Base-by-base conservation (phyloP, 1,140 invertebrate species). In the Littorina saxatilis region DNA sequence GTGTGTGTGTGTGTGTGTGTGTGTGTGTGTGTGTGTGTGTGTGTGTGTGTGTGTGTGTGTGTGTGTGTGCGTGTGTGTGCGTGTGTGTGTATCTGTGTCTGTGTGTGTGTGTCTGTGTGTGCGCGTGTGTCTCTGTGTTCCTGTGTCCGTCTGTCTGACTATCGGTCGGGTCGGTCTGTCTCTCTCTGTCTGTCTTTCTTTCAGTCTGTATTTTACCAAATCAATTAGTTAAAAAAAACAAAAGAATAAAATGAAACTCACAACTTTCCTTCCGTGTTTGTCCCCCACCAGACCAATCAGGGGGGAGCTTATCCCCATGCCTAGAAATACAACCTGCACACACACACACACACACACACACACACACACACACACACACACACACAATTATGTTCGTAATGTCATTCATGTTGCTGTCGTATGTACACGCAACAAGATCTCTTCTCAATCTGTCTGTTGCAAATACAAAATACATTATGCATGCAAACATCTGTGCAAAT, bases 241-340 rank as follows among this genome's bases (percentile, higher is more conserved):
- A 52, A 15, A 76, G 27, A 17, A 29, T 9, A 72, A 72, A 35
- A 66, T 13, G 39, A 1, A 37, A 87, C 89, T 87, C 93, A 97
- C 96, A 88, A 95, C 95, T 93, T 97, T 96, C 83, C 98, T 94
- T 39, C 98, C 98, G 94, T 97, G 98, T 91, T 95, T 95, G 91
- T 99, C 98, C 92, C 97, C 98, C 58, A 98, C 93, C 91, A 96
- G 96, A 27, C 96, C 97, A 97, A 97, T 99, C 92, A 98, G 96
- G 80, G 96, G 96, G 17, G 97, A 97, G 90, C 97, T 98, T 29
- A 98, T 91, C 96, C 99, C 98, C 98, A 99, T 99, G 75, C 98
- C 98, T 89, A 97, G 92, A 93, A 98, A 98, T 4, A 99, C 97
- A 83, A 97, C 94, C 96, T 97, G 90, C 82, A 94, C 94, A 89